phyloP scores from a whole-genome alignment of 2,888 invertebrate genomes.

The Eupsilia transversa region DNA sequence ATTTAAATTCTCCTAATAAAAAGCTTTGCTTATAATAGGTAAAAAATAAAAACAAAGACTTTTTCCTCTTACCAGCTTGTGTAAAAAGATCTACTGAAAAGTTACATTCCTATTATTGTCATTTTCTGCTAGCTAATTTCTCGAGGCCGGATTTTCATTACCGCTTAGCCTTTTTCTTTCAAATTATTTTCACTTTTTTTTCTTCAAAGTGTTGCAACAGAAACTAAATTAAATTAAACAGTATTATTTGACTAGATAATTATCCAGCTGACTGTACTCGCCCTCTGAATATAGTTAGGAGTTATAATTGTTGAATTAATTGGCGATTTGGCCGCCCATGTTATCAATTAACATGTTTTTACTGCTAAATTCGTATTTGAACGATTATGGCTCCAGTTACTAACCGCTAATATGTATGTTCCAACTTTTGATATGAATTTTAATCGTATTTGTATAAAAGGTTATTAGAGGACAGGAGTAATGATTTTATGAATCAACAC shows the following conservation, averaged over 20 bases:
- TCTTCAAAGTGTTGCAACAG: too few species aligned
- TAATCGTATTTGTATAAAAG: conserved; percentile 1
- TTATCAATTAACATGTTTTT: conserved; percentile 61
- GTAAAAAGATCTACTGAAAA: neutral
- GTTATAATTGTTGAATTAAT: conserved; percentile 66
- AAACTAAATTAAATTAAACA: neutral
- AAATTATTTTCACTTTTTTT: too few species aligned
- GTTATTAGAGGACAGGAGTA: neutral
- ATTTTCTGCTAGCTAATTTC: too few species aligned
- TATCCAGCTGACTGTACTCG: conserved; percentile 35
- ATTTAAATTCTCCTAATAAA: neutral
- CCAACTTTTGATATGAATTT: conserved; percentile 43
- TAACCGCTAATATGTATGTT: conserved; percentile 30
- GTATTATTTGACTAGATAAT: conserved; percentile 7
- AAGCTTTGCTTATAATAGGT: neutral
- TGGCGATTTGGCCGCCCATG: conserved; percentile 45
- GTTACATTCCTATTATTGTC: neutral
- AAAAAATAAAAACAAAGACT: too few species aligned
- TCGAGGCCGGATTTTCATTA: neutral
- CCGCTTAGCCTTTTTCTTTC: neutral
- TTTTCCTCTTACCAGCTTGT: neutral
- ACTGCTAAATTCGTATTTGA: conserved; percentile 17
- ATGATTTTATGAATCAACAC: neutral
- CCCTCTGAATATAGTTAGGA: conserved; percentile 56
- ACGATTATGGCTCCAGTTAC: conserved; percentile 7